Evolutionary conservation across 1,140 invertebrate genomes (phyloP).

Genomic region (Meteorus sp.): DNA sequence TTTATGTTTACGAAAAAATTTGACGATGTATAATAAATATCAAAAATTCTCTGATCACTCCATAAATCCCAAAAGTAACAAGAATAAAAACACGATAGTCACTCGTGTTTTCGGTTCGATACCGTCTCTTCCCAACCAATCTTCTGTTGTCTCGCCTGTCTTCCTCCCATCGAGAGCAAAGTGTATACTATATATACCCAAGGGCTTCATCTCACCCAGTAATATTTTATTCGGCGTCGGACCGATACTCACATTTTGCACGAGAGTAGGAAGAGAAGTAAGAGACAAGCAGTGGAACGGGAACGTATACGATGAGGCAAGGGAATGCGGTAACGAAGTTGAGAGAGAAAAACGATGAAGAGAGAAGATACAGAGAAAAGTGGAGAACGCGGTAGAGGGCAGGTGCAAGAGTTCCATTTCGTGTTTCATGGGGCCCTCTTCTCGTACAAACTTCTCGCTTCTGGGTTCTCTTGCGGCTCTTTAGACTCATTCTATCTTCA

Average conservation of each 20-base stretch:
- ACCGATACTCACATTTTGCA: not conserved
- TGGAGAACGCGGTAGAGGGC: not conserved
- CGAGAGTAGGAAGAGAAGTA: not conserved
- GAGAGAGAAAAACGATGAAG: not conserved
- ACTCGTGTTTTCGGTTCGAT: too few species aligned
- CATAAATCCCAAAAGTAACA: too few species aligned
- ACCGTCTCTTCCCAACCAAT: not conserved
- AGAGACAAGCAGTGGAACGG: too few species aligned
- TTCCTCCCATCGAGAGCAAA: too few species aligned
- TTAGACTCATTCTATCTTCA: not conserved
- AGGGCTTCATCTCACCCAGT: not conserved
- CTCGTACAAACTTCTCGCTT: too few species aligned
- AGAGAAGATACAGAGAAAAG: not conserved
- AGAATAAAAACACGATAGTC: too few species aligned
- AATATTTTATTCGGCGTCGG: not conserved
- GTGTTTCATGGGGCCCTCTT: slow-evolving; percentile 1
- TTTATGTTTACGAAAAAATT: too few species aligned
- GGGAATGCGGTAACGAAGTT: not conserved
- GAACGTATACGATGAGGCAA: not conserved
- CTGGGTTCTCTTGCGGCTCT: not conserved
- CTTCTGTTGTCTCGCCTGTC: too few species aligned
- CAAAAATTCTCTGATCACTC: too few species aligned
- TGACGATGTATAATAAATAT: too few species aligned
- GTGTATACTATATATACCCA: too few species aligned
- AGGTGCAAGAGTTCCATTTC: slow-evolving; percentile 7